Percentiles rank a stretch among this genome's conserved stretches.
Conservation (phyloP, 2,888 invertebrate genomes). For the Drosophila meridionalis region DNA sequence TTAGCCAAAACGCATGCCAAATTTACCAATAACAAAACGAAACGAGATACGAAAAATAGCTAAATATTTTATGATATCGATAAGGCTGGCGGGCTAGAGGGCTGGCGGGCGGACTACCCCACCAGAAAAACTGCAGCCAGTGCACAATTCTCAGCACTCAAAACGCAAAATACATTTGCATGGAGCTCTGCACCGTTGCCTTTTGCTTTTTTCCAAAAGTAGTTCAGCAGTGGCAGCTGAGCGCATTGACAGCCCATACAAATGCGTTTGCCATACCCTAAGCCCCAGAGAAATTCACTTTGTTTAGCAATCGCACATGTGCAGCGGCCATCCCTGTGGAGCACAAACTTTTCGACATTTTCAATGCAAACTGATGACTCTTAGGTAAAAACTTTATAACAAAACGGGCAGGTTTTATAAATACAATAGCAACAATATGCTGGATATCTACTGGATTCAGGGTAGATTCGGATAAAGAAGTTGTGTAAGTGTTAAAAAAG, state of each 20-base stretch:
- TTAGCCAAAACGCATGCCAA: conserved; percentile 75
- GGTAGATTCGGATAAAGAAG: not conserved
- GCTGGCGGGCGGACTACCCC: not conserved
- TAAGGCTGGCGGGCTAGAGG: conserved; percentile 44
- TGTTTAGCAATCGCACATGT: conserved; percentile 42
- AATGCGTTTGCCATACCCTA: conserved; percentile 65
- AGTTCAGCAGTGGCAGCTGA: conserved; percentile 67
- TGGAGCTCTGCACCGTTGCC: conserved; percentile 33
- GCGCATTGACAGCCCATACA: conserved; percentile 72
- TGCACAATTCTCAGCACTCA: conserved; percentile 41
- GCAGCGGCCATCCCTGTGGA: conserved; percentile 26
- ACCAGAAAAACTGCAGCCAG: conserved; percentile 35
- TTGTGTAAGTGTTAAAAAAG: too few species aligned
- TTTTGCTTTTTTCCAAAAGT: conserved; percentile 52
- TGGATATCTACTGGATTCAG: not conserved
- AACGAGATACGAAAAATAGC: conserved; percentile 77
- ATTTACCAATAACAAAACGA: conserved; percentile 77
- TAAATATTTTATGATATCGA: conserved; percentile 79
- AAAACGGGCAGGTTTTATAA: not conserved
- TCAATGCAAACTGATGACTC: conserved; percentile 51
- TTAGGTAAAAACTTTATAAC: conserved; percentile 35
- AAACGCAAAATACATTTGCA: conserved; percentile 55
- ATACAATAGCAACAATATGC: not conserved
- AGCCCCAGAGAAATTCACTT: conserved; percentile 57
- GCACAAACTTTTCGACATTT: conserved; percentile 42